These are phyloP conservation scores for Vesta saturnalis DNA, from an alignment of 2,888 invertebrate species.

Conservation along the genomic window DNA sequence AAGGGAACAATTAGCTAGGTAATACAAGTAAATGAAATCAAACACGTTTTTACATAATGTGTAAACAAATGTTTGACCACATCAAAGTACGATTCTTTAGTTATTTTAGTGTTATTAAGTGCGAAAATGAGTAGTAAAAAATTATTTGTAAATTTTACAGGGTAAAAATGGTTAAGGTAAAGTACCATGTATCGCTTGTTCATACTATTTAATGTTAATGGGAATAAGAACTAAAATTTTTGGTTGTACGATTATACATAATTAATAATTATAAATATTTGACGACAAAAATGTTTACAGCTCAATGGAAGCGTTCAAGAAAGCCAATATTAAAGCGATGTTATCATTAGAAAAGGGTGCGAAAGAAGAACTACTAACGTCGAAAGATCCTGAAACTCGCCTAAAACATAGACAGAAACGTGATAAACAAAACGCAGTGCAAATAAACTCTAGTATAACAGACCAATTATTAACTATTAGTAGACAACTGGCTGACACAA, in stretches of 20 bases:
- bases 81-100: too few relatives aligned
- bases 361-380: slow-evolving; percentile 74
- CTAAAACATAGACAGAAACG: slow-evolving; percentile 72
- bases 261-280: background rate
- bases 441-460: slow-evolving; percentile 81
- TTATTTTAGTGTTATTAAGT: too few relatives aligned
- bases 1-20: slow-evolving; percentile 76
- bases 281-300: slow-evolving; percentile 58
- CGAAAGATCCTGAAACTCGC: slow-evolving; percentile 65
- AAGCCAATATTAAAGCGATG: slow-evolving; percentile 82
- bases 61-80: too few relatives aligned
- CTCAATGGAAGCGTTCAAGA: slow-evolving; percentile 79
- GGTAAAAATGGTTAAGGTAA: too few relatives aligned
- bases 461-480: slow-evolving; percentile 88
- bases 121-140: too few relatives aligned
- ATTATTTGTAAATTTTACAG: too few relatives aligned
- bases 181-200: too few relatives aligned
- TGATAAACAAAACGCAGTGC: slow-evolving; percentile 72
- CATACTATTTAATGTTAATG: too few relatives aligned
- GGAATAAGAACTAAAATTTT: too few relatives aligned
- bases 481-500: slow-evolving; percentile 86
- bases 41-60: too few relatives aligned
- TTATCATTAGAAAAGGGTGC: slow-evolving; percentile 80
- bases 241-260: too few relatives aligned
- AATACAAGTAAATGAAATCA: too few relatives aligned